phyloP scores from a whole-genome alignment of 2,797 vertebrate species.

The Crypturellus tataupa region DNA sequence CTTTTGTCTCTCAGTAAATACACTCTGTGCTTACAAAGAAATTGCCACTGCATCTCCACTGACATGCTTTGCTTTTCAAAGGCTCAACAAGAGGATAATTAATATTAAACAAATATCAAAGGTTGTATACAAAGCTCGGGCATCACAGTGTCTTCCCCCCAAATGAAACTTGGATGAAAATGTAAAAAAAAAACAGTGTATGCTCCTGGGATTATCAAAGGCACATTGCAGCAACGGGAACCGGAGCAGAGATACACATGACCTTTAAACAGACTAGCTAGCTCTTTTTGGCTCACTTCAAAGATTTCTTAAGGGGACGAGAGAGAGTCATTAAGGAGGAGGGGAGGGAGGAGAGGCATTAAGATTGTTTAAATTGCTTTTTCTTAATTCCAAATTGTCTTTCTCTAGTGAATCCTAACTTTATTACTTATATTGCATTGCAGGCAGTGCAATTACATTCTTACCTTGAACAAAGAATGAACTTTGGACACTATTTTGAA shows the following conservation, averaged over 20 bases:
- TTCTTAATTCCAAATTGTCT: slow-evolving; percentile 51
- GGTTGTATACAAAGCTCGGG: background rate
- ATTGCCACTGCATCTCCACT: slow-evolving; percentile 31
- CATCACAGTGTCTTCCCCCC: background rate
- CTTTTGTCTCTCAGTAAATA: slow-evolving; percentile 72
- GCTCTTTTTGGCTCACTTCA: slow-evolving; percentile 11
- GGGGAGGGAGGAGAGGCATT: background rate
- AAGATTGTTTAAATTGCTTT: slow-evolving; percentile 26
- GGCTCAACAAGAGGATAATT: slow-evolving; percentile 47
- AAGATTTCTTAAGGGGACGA: slow-evolving; percentile 37
- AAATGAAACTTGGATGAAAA: background rate
- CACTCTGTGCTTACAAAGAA: slow-evolving; percentile 39
- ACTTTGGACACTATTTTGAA: slow-evolving; percentile 49
- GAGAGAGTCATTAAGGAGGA: background rate
- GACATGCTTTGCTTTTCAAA: slow-evolving; percentile 24
- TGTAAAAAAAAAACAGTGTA: background rate
- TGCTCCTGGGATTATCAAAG: background rate
- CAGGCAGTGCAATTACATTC: slow-evolving; percentile 34
- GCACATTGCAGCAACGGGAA: background rate
- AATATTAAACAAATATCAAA: slow-evolving; percentile 49
- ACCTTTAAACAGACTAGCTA: slow-evolving; percentile 53
- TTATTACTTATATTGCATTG: slow-evolving; percentile 32
- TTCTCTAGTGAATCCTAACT: slow-evolving; percentile 27
- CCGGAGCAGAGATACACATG: background rate
- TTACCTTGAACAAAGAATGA: slow-evolving; percentile 58